phyloP scores from a whole-genome alignment of 2,888 invertebrate genomes.

The Sepioteuthis lessoniana region DNA sequence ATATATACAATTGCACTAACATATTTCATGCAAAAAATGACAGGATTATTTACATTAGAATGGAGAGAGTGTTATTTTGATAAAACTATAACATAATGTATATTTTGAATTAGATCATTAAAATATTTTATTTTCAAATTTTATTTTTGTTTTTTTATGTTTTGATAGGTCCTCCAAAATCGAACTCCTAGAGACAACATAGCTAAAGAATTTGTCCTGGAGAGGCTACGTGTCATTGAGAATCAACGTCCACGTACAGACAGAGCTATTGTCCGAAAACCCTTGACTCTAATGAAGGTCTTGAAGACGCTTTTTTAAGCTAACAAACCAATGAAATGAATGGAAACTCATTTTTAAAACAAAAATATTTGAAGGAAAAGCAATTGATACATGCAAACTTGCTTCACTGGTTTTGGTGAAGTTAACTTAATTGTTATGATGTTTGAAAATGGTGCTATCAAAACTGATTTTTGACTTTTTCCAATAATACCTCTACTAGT shows the following conservation, averaged over 20 bases:
- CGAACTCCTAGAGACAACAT: slow-evolving; percentile 60
- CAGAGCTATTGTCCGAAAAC: slow-evolving; percentile 50
- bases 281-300: slow-evolving; percentile 52
- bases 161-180: slow-evolving; percentile 62
- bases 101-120: no score
- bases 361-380: not conserved
- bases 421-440: not conserved
- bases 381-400: not conserved
- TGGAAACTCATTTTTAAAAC: not conserved
- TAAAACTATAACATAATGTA: no score
- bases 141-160: not conserved
- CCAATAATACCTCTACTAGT: no score
- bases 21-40: no score
- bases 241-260: slow-evolving; percentile 61
- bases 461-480: not conserved
- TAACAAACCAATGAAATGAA: not conserved
- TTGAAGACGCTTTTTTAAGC: slow-evolving; percentile 47
- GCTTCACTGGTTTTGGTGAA: not conserved
- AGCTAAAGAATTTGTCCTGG: slow-evolving; percentile 61
- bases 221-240: slow-evolving; percentile 59
- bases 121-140: no score
- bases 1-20: no score
- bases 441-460: not conserved
- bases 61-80: no score
- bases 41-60: no score